Evolutionary conservation across 2,797 vertebrate species (phyloP).

Genomic region (Tolypeutes matacus): DNA sequence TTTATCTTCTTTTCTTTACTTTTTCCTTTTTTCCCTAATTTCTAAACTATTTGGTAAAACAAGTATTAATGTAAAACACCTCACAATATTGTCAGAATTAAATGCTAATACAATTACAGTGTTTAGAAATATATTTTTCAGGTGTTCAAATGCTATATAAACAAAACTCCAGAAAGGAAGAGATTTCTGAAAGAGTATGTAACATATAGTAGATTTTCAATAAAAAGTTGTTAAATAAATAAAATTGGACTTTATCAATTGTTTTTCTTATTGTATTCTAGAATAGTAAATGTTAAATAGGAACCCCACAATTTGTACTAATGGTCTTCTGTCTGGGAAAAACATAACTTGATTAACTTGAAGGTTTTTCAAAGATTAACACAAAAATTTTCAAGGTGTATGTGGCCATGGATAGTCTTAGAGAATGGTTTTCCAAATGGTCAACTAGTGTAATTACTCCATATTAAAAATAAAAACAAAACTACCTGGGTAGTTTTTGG

Average conservation of each 20-base stretch:
- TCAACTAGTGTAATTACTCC: not conserved
- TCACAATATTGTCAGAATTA: not conserved
- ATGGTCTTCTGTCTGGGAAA: not conserved
- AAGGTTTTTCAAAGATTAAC: too few species aligned
- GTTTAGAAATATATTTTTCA: not conserved
- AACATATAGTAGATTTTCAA: not conserved
- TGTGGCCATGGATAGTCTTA: not conserved
- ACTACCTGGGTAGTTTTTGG: not conserved
- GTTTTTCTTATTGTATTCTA: not conserved
- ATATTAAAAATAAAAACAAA: not conserved
- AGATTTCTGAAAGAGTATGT: not conserved
- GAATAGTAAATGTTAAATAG: not conserved
- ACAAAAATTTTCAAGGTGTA: not conserved
- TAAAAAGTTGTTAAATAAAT: not conserved
- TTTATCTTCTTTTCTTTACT: not conserved
- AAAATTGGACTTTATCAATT: not conserved
- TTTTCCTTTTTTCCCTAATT: not conserved
- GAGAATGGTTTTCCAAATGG: not conserved
- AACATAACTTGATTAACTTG: not conserved
- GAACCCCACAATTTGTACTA: not conserved
- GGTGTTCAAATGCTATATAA: not conserved
- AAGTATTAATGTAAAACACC: not conserved
- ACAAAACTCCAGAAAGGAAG: not conserved
- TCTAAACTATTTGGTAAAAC: slow-evolving; percentile 14
- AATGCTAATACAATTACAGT: not conserved